These are phyloP conservation scores for Bruchidius siliquastri DNA, from an alignment of 2,888 invertebrate genomes.

Conservation along the genomic window DNA sequence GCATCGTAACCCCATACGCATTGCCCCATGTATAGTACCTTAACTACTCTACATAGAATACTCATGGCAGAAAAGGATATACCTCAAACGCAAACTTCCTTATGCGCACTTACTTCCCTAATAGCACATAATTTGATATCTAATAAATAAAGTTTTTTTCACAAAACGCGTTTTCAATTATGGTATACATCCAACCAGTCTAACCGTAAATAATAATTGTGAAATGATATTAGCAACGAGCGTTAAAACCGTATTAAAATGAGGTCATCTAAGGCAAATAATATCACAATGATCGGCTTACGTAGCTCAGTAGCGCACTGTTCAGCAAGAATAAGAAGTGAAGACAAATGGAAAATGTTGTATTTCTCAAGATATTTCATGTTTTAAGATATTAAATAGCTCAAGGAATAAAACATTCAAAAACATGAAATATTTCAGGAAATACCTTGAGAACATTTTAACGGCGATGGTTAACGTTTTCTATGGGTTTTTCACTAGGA, in stretches of 20 bases:
- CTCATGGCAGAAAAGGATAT: neutral
- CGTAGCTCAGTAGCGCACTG: neutral
- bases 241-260: slow-evolving; percentile 15
- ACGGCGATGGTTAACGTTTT: no score
- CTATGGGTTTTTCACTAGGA: no score
- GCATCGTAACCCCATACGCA: no score
- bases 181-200: neutral
- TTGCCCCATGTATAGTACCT: neutral
- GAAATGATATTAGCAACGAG: slow-evolving; percentile 15
- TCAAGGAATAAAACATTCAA: no score
- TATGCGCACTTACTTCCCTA: neutral
- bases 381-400: no score
- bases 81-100: neutral
- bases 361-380: no score
- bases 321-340: neutral
- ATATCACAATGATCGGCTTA: slow-evolving; percentile 7
- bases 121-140: neutral
- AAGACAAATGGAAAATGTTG: no score
- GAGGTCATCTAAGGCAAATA: slow-evolving; percentile 15
- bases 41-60: neutral
- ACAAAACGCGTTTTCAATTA: neutral
- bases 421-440: no score
- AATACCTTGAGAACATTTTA: no score
- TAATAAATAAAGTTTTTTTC: neutral
- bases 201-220: slow-evolving; percentile 15